Base-by-base conservation (phyloP, 2,797 vertebrate genomes). In the Lates japonicus region DNA sequence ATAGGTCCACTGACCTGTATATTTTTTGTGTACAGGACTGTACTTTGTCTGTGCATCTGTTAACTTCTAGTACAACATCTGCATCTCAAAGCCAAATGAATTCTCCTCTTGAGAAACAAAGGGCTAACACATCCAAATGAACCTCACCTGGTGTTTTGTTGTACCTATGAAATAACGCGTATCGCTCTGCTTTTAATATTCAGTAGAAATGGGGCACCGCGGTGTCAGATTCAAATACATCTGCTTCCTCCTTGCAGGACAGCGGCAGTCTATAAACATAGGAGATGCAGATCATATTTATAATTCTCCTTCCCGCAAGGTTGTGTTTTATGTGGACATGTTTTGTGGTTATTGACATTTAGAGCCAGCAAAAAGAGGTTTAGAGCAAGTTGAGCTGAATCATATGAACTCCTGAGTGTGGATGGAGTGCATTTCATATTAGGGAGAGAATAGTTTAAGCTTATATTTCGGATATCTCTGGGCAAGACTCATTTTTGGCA, bases 101-200 rank as follows among this genome's bases (percentile, higher is more conserved):
- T 1, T 77, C 44, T 74, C 31, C 59, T 62, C 20, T 57, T 64
- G 42, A 49, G 73, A 42, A 78, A 83, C 64, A 76, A 84, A 73
- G 10, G 11, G 70, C 33, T 60, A 61, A n/a, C n/a, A 65, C 60
- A 74, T 5, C 76, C 35, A 33, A 51, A 44, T 29, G 37, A 86
- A 65, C 37, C 82, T 85, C 88, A 88, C 83, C 89, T 90, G 83
- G 76, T 90, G 84, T 84, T 85, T 20, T 74, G 61, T 80, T 2
- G 14, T 44, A 75, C 85, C 88, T n/a, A n/a, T 76, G 75, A 92
- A 93, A 92, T 91, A 93, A 90, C 89, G 57, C 54, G 37, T 46
- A 22, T n/a, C 68, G 44, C 81, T 83, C 55, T 54, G 58, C 51
- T 83, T 81, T 82, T 83, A 80, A 78, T 76, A 70, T 85, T 80